Evolutionary conservation across 2,888 invertebrate species (phyloP).

Genomic region (Geotrupes spiniger): DNA sequence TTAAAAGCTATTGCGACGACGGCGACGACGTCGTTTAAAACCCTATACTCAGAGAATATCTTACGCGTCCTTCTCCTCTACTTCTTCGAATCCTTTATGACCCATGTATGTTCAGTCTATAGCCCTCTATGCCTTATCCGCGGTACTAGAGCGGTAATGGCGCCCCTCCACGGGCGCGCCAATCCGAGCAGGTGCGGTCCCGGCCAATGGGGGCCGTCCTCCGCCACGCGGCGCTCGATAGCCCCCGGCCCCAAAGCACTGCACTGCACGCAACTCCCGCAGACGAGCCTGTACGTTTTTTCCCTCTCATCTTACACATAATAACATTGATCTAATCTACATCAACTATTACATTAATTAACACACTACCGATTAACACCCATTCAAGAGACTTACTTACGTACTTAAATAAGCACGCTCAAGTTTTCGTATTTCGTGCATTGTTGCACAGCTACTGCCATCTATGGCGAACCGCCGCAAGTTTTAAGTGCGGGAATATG

Average conservation of each 20-base stretch:
- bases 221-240: slow-evolving; percentile 34
- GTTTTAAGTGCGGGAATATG: slow-evolving; percentile 16
- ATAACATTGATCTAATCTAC: background rate
- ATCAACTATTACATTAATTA: no score
- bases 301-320: slow-evolving; percentile 14
- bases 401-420: no score
- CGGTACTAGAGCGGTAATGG: slow-evolving; percentile 59
- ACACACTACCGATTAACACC: no score
- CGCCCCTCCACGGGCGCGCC: slow-evolving; percentile 51
- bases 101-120: slow-evolving; percentile 82
- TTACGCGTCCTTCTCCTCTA: slow-evolving; percentile 61
- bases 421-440: background rate
- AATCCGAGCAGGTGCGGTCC: slow-evolving; percentile 56
- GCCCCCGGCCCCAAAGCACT: slow-evolving; percentile 26
- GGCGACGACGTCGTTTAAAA: slow-evolving; percentile 44
- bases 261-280: slow-evolving; percentile 23
- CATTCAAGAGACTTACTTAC: no score
- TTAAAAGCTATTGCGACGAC: slow-evolving; percentile 30
- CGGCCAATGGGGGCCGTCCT: slow-evolving; percentile 51
- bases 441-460: slow-evolving; percentile 22
- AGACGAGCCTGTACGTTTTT: slow-evolving; percentile 7
- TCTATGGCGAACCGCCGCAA: slow-evolving; percentile 22
- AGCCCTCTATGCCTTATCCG: slow-evolving; percentile 76
- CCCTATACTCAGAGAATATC: slow-evolving; percentile 49
- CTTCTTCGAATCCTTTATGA: slow-evolving; percentile 80